Conservation (phyloP, 2,113 vertebrate species). For the Pycnonotus jocosus region DNA sequence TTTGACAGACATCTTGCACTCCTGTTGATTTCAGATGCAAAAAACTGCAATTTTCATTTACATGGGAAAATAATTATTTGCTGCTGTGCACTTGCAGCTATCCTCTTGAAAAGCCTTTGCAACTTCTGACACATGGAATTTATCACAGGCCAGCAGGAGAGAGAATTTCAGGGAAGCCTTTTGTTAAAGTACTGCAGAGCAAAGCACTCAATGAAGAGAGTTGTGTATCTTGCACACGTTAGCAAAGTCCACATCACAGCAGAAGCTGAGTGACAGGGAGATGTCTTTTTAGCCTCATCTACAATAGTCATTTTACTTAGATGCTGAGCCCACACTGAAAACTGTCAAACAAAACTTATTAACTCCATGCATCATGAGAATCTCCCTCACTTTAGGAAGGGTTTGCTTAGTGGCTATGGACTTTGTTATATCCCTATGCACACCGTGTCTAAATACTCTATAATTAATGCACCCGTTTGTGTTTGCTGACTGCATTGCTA, state of each 20-base stretch:
- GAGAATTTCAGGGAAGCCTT: background rate
- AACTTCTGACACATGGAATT: background rate
- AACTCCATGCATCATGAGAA: background rate
- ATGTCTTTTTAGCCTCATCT: background rate
- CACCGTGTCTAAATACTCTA: rapidly evolving
- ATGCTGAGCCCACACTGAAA: background rate
- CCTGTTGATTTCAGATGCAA: background rate
- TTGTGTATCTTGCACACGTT: background rate
- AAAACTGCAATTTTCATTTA: background rate
- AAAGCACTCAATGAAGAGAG: background rate
- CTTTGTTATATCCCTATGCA: background rate
- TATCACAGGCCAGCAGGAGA: background rate
- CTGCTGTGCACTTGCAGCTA: background rate
- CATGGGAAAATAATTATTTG: background rate
- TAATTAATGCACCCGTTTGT: background rate
- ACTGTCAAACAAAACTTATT: background rate
- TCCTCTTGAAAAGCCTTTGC: background rate
- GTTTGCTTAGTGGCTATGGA: background rate
- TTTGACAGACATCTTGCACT: background rate
- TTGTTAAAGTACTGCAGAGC: background rate
- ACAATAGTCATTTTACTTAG: background rate
- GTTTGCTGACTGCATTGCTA: background rate
- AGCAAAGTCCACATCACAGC: background rate
- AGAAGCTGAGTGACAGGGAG: background rate
- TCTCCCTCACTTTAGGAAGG: background rate